Base-by-base conservation (phyloP, 2,888 invertebrate genomes). In the Holacanthella duospinosa region DNA sequence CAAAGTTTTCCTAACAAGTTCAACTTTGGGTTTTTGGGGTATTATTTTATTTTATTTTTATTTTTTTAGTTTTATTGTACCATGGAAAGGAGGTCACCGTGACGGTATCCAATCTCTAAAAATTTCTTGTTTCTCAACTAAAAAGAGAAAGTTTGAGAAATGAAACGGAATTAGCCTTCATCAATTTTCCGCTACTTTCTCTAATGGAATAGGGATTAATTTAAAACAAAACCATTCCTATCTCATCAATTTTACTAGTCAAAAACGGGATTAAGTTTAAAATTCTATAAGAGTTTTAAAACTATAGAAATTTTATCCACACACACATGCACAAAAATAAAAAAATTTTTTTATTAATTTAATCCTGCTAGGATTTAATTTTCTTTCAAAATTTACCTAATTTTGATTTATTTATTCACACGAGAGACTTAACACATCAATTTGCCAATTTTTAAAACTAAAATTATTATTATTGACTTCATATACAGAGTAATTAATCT, bases 121-220 rank as follows among this genome's bases (percentile, higher is more conserved):
- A n/a, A n/a, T n/a, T n/a, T n/a, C n/a, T n/a, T n/a, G n/a, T n/a
- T n/a, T n/a, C n/a, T n/a, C n/a, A n/a, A n/a, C n/a, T n/a, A n/a
- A 21, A 21, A 21, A 21, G 48, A 21, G 48, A 48, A 48, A 48
- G 48, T 48, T 48, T 16, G 4, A n/a, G n/a, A n/a, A n/a, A n/a
- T 4, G 19, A 4, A 21, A 21, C n/a, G 48, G 48, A 48, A 48
- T 48, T 48, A 48, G 48, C 48, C n/a, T 48, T 48, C 48, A 48
- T 48, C 48, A 48, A 48, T 48, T 48, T 48, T 48, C 48, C 48
- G 48, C 48, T 48, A 48, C 48, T 48, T 48, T 48, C 6, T 48
- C 16, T 21, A 48, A 48, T 16, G 48, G 21, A 48, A 4, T 48
- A 16, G 48, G 21, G 48, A 48, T 48, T 48, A 48, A 48, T n/a